Percentiles rank a stretch among this genome's conserved stretches.
These are phyloP conservation scores for Colaptes auratus DNA, from an alignment of 2,113 vertebrate genomes.

Conservation along the genomic window DNA sequence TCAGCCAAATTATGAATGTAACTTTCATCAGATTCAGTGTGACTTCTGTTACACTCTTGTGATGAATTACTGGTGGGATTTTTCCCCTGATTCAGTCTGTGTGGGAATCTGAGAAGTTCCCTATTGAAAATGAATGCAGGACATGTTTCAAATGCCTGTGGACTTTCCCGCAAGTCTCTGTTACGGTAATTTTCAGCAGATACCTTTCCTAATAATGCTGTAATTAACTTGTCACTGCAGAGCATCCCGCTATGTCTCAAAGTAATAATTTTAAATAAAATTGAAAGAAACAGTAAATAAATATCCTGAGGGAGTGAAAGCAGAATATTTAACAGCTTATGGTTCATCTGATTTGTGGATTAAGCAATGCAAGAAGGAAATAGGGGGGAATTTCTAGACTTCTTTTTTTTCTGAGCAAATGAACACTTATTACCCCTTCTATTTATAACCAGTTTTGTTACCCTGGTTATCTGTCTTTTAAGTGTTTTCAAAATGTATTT, in stretches of 20 bases:
- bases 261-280: not conserved
- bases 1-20: not conserved
- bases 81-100: not conserved
- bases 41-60: not conserved
- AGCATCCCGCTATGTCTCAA: not conserved
- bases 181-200: slow-evolving; percentile 55
- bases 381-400: not conserved
- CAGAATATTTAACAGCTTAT: not conserved
- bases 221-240: slow-evolving; percentile 52
- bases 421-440: not conserved
- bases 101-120: slow-evolving; percentile 54
- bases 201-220: slow-evolving; percentile 33
- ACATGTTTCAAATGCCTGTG: slow-evolving; percentile 51
- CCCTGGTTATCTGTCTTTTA: slow-evolving; percentile 12
- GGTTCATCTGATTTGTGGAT: not conserved
- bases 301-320: not conserved
- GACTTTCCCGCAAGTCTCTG: slow-evolving; percentile 55
- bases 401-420: slow-evolving; percentile 7
- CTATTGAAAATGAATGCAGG: not conserved
- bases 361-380: not conserved
- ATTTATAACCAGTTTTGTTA: not conserved
- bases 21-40: not conserved
- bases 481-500: not conserved
- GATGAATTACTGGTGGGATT: not conserved
- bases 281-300: not conserved